Base-by-base conservation (phyloP, 2,113 vertebrate genomes). In the Neolamprologus sp. region DNA sequence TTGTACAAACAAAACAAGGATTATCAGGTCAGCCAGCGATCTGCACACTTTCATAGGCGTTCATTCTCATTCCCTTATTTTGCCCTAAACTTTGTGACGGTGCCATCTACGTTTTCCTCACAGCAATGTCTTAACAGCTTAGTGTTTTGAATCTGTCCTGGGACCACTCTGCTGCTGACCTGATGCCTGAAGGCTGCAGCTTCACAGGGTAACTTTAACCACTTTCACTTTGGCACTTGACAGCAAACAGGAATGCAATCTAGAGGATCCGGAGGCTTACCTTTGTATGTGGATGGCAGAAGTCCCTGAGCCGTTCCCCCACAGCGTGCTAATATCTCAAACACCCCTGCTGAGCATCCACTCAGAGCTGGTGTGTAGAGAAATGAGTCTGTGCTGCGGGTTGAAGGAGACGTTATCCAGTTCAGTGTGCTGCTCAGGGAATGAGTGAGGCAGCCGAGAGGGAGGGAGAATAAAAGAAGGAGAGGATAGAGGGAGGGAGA, bases 361-460 rank as follows among this genome's bases (percentile, higher is more conserved):
- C 96, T 96, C 95, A 96, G 96, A 97, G 96, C 96, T 97, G 96
- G 95, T 97, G 96, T 95, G 94, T 89, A 90, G 94, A 95, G 95
- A 96, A 97, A 96, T 96, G 93, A 96, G 95, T 89, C 94, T 94
- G 94, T 92, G 93, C 94, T 90, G 95, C 91, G 81, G 89, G 94
- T 89, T 92, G 95, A 88, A 91, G 85, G 91, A 94, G 91, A 92
- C 87, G 89, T 87, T 94, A 92, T 95, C 93, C 95, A 91, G 92
- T 86, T 88, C 87, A 85, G 83, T 82, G 84, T 85, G 90, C 91
- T 82, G 91, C 94, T 94, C 89, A 82, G 91, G 88, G 92, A 94
- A 89, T 85, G 90, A 95, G 91, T 91, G 94, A 95, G 94, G 93
- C 87, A 85, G 83, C 57, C 55, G 87, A 73, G 89, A 90, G 87